phyloP scores from a whole-genome alignment of 1,140 invertebrate species.

The Halictus rubicundus region DNA sequence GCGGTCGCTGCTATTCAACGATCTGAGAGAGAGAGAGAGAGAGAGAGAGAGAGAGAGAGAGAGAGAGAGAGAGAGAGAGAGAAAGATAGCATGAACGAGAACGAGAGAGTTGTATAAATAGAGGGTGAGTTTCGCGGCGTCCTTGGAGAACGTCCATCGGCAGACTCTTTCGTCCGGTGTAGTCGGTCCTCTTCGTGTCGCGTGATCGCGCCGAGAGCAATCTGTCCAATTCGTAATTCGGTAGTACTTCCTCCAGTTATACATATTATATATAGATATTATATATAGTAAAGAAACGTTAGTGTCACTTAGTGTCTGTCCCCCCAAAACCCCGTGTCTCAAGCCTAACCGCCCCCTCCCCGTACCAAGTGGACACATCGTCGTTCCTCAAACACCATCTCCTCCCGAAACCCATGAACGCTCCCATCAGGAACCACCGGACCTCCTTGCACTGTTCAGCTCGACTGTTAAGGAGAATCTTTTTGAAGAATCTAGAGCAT shows the following conservation, averaged over 20 bases:
- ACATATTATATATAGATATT: constrained; percentile 54
- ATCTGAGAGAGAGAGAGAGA: neutral
- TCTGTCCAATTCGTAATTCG: constrained; percentile 79
- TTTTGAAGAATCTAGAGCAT: neutral
- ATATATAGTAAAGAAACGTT: constrained; percentile 71
- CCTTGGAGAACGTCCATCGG: constrained; percentile 20
- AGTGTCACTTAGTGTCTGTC: constrained; percentile 76
- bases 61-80: no score
- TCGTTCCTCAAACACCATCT: neutral
- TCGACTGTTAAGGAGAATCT: constrained; percentile 6
- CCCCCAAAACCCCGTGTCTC: neutral
- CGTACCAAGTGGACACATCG: neutral
- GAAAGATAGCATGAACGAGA: neutral
- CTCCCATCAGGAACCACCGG: neutral
- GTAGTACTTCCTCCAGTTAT: constrained; percentile 79
- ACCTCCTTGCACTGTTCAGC: constrained; percentile 39
- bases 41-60: neutral
- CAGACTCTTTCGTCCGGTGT: constrained; percentile 52
- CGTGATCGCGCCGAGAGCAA: constrained; percentile 67
- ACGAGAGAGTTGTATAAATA: constrained; percentile 34
- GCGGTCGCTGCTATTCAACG: constrained; percentile 25
- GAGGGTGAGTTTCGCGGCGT: constrained; percentile 17
- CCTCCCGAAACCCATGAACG: neutral
- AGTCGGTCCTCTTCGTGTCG: constrained; percentile 38
- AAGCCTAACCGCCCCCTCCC: neutral